Percentiles rank a stretch among this genome's conserved stretches.
Conservation (phyloP, 2,113 vertebrate genomes). For the Rhinopithecus roxellana region DNA sequence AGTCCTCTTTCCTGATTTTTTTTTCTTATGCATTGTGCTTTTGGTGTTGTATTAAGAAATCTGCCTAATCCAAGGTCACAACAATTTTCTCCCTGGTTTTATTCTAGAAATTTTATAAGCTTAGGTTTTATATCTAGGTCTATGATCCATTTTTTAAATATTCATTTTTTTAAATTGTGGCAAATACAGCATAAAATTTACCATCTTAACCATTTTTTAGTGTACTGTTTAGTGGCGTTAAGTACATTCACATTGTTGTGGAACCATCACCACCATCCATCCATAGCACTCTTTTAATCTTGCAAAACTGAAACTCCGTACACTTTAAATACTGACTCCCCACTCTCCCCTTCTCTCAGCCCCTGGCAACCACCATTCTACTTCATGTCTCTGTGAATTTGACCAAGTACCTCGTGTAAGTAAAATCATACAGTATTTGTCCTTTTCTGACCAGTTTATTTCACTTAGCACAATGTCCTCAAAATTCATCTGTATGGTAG, state of each 20-base stretch:
- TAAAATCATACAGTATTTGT: not conserved
- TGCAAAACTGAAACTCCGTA: not conserved
- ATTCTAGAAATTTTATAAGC: not conserved
- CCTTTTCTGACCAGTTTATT: not conserved
- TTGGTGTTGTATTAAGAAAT: not conserved
- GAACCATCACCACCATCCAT: rapidly evolving
- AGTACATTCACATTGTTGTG: not conserved
- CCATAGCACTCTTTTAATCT: not conserved
- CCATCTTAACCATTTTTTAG: not conserved
- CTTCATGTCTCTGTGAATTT: not conserved
- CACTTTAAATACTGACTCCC: not conserved
- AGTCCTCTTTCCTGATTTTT: not conserved
- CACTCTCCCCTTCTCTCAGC: not conserved
- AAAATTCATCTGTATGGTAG: not conserved
- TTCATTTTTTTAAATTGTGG: not conserved
- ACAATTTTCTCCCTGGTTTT: not conserved
- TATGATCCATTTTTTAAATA: not conserved
- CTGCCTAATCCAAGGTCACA: not conserved
- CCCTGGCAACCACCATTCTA: not conserved
- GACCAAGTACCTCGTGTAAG: not conserved
- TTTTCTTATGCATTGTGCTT: not conserved
- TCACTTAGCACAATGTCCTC: not conserved
- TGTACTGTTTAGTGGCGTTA: not conserved
- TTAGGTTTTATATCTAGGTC: not conserved
- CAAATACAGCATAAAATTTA: not conserved